Evolutionary conservation across 1,140 invertebrate species (phyloP).

Genomic region (Drosophila navojoa): DNA sequence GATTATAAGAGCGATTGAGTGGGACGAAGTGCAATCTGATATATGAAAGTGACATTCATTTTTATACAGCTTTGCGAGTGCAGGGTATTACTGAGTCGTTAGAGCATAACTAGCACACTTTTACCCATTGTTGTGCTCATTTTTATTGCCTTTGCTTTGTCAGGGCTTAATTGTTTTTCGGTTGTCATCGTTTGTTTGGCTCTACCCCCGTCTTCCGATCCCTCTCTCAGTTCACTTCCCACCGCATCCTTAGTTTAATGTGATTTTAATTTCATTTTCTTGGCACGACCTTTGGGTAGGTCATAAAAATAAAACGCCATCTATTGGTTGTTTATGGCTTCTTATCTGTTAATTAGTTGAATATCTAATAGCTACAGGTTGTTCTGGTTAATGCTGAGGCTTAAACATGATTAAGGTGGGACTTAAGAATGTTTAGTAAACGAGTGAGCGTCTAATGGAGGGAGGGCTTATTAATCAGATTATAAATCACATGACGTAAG

Average conservation of each 20-base stretch:
- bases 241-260: too few relatives aligned
- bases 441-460: too few relatives aligned
- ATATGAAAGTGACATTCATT: too few relatives aligned
- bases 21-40: too few relatives aligned
- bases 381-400: constrained; percentile 7
- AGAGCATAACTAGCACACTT: neutral
- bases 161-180: constrained; percentile 52
- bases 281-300: neutral
- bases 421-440: too few relatives aligned
- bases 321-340: constrained; percentile 40
- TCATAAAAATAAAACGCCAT: too few relatives aligned
- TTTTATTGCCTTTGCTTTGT: constrained; percentile 60
- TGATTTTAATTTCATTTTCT: constrained; percentile 7
- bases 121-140: constrained; percentile 5
- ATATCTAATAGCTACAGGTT: constrained; percentile 64
- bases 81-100: neutral
- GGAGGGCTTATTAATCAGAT: too few relatives aligned
- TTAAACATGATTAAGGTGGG: neutral
- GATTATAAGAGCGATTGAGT: too few relatives aligned
- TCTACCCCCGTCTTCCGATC: neutral
- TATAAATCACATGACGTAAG: too few relatives aligned
- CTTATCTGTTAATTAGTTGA: constrained; percentile 69
- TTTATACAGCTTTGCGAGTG: too few relatives aligned
- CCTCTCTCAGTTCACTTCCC: too few relatives aligned
- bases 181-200: constrained; percentile 22